Percentiles rank a stretch among this genome's conserved stretches.
Conservation (phyloP, 2,888 invertebrate genomes). For the Apeira syringaria region DNA sequence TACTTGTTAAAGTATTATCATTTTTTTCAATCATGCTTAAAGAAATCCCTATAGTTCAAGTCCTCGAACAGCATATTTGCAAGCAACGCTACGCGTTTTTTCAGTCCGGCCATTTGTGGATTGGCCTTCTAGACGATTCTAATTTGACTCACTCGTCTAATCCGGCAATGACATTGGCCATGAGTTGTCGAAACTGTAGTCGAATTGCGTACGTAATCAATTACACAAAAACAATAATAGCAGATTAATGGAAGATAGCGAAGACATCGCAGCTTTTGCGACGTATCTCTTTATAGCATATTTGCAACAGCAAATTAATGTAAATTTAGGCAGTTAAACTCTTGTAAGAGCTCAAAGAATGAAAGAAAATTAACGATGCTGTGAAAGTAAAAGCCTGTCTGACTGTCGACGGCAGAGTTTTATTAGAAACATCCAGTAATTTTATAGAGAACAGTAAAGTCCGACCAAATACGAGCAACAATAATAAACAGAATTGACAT, state of each 20-base stretch:
- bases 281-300: no score
- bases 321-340: conserved; percentile 10
- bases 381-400: conserved; percentile 9
- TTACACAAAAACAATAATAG: conserved; percentile 15
- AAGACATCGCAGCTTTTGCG: no score
- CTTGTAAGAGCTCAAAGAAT: conserved; percentile 3
- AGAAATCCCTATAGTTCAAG: no score
- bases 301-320: no score
- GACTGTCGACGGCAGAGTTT: conserved; percentile 31
- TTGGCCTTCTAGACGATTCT: conserved; percentile 31
- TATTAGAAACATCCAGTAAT: conserved; percentile 44
- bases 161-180: conserved; percentile 34
- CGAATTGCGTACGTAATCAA: conserved; percentile 27
- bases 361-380: conserved; percentile 18
- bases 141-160: conserved; percentile 21
- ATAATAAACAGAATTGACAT: conserved; percentile 35
- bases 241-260: conserved; percentile 1
- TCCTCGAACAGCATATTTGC: no score
- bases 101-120: conserved; percentile 33
- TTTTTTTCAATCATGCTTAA: no score
- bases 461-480: conserved; percentile 40
- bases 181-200: conserved; percentile 23
- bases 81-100: conserved; percentile 26
- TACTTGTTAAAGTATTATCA: no score
- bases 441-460: conserved; percentile 55